Evolutionary conservation across 2,113 vertebrate species (phyloP).

Genomic region (Ameiurus melas): DNA sequence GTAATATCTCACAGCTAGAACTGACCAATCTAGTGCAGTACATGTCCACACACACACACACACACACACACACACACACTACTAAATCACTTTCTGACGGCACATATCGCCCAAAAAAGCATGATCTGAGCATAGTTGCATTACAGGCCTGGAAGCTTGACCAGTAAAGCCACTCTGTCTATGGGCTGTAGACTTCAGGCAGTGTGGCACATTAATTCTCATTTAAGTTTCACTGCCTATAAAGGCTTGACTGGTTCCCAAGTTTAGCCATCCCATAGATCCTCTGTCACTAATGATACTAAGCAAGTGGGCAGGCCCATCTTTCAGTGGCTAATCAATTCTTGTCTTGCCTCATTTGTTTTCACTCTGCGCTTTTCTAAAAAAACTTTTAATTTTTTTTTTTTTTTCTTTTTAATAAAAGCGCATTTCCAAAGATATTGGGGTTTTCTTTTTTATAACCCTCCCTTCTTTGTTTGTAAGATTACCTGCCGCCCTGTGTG

Average conservation of each 20-base stretch:
- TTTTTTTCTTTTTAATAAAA: conserved; percentile 57
- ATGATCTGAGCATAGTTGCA: background rate
- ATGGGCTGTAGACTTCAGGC: background rate
- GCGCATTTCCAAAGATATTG: conserved; percentile 63
- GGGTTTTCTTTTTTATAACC: conserved; percentile 64
- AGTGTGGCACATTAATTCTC: conserved; percentile 4
- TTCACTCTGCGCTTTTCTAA: no score
- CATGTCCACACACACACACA: no score
- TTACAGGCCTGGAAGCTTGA: background rate
- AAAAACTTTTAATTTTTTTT: no score
- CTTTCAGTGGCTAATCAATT: conserved; percentile 72
- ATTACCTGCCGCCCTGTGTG: conserved; percentile 45
- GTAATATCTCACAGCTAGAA: no score
- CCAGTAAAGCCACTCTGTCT: background rate
- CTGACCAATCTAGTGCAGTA: no score
- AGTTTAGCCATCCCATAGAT: conserved; percentile 55
- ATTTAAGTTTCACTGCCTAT: background rate
- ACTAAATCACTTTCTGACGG: background rate
- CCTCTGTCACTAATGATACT: conserved; percentile 67
- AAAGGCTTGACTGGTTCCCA: conserved; percentile 41
- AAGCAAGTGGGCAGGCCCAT: conserved; percentile 64
- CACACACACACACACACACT: no score
- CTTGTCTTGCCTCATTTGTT: conserved; percentile 73
- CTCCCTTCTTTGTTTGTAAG: conserved; percentile 59
- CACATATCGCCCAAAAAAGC: background rate